Conservation (phyloP, 2,888 invertebrate species). For the Carcina quercana region DNA sequence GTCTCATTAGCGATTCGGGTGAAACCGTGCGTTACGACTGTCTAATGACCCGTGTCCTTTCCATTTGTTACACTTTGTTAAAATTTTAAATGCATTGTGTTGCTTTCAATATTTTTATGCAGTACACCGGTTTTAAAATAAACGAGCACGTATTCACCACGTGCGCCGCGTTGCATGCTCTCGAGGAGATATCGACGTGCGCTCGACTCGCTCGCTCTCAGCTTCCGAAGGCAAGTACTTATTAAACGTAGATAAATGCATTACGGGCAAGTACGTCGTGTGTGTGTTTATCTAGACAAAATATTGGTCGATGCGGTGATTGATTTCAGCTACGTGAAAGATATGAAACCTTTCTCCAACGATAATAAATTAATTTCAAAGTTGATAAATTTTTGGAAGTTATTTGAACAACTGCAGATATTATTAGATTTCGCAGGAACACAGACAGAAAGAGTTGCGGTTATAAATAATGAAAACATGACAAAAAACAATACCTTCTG, state of each 20-base stretch:
- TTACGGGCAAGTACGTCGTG: no score
- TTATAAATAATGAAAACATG: conserved; percentile 20
- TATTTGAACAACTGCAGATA: not conserved
- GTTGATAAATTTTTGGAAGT: not conserved
- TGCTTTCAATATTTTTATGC: no score
- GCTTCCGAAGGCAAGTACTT: not conserved
- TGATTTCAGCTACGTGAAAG: not conserved
- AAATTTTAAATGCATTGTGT: no score
- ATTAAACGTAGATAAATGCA: conserved; percentile 1
- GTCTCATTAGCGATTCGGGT: conserved; percentile 35
- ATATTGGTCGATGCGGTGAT: no score
- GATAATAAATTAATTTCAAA: not conserved
- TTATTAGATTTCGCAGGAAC: not conserved
- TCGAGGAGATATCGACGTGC: conserved; percentile 17
- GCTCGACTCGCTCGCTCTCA: conserved; percentile 16
- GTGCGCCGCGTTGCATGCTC: conserved; percentile 17
- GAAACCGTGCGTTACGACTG: conserved; percentile 38
- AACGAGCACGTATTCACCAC: conserved; percentile 7
- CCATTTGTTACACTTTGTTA: conserved; percentile 26
- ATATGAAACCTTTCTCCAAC: not conserved
- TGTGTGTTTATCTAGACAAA: no score
- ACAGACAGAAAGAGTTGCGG: not conserved
- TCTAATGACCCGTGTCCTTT: conserved; percentile 34
- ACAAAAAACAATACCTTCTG: conserved; percentile 54
- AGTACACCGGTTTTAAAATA: conserved; percentile 11